A percentile compares a stretch with the other conserved stretches of the same genome.
These are phyloP conservation scores for Siniperca knerii DNA, from an alignment of 2,113 vertebrate genomes.

Conservation along the genomic window DNA sequence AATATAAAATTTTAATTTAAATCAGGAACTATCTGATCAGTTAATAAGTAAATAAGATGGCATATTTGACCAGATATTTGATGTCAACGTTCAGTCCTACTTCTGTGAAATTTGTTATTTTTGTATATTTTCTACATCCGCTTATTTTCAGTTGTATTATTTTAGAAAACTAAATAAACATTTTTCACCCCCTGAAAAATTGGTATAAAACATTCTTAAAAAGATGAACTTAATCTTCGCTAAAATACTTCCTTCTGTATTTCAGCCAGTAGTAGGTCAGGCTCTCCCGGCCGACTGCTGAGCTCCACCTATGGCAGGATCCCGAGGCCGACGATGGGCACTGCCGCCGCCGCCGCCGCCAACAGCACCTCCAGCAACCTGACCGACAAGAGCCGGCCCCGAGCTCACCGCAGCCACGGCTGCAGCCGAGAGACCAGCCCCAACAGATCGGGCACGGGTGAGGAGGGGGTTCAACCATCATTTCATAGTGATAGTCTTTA, in stretches of 20 bases:
- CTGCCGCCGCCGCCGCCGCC: conserved; percentile 78
- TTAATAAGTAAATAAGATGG: too few species aligned
- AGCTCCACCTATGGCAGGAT: conserved; percentile 87
- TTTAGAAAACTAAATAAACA: too few species aligned
- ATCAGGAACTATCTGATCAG: too few species aligned
- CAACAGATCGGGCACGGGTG: conserved; percentile 88
- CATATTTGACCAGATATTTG: too few species aligned
- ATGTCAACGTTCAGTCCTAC: too few species aligned
- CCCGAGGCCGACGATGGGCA: conserved; percentile 80
- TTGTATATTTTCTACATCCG: too few species aligned
- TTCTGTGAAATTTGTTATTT: too few species aligned
- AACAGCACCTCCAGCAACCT: conserved; percentile 73
- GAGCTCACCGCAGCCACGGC: conserved; percentile 94
- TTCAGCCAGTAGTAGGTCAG: conserved; percentile 94
- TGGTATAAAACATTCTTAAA: neutral
- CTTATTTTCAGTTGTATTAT: too few species aligned
- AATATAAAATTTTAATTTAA: too few species aligned
- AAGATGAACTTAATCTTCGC: neutral
- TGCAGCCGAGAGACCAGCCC: conserved; percentile 97
- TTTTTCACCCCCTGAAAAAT: too few species aligned
- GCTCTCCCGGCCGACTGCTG: conserved; percentile 93
- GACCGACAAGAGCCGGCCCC: conserved; percentile 85
- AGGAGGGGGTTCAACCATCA: conserved; percentile 50
- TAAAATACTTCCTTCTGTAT: neutral
- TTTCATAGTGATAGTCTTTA: neutral